Percentiles rank a stretch among this genome's conserved stretches.
phyloP scores from a whole-genome alignment of 1,140 invertebrate genomes.

The Pogonomyrmex californicus region DNA sequence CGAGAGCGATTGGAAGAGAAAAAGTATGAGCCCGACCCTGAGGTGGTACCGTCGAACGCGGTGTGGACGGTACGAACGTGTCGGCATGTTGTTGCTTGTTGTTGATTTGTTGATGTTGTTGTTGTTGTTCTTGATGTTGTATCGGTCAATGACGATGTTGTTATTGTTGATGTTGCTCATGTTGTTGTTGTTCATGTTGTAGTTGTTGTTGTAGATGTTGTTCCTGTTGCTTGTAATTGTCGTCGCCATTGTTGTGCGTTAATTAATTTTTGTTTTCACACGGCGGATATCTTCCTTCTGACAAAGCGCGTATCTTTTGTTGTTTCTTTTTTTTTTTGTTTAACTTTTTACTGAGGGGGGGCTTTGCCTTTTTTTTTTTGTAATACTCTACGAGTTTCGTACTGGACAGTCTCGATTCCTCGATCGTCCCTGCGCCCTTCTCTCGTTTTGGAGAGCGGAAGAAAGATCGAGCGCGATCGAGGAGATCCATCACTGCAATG shows the following conservation, averaged over 20 bases:
- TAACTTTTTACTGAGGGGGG: background rate
- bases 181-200: conserved; percentile 60
- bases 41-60: conserved; percentile 27
- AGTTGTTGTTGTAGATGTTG: conserved; percentile 70
- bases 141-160: conserved; percentile 76
- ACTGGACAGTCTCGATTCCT: conserved; percentile 2
- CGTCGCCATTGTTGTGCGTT: conserved; percentile 69
- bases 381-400: conserved; percentile 29
- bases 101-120: conserved; percentile 76
- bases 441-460: background rate
- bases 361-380: conserved; percentile 29
- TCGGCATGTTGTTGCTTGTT: conserved; percentile 70
- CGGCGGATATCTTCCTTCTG: conserved; percentile 62
- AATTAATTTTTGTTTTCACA: conserved; percentile 52
- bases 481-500: conserved; percentile 50
- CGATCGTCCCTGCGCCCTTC: conserved; percentile 28
- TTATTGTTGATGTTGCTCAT: conserved; percentile 74
- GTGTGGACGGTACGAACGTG: conserved; percentile 44
- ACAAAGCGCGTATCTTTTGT: conserved; percentile 36
- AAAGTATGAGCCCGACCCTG: conserved; percentile 15
- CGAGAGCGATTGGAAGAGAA: conserved; percentile 52
- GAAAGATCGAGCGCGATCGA: conserved; percentile 48
- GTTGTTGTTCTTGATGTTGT: conserved; percentile 77
- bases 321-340: conserved; percentile 42
- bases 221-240: conserved; percentile 72